These are phyloP conservation scores for Labia minor DNA, from an alignment of 2,888 invertebrate species.

Conservation along the genomic window DNA sequence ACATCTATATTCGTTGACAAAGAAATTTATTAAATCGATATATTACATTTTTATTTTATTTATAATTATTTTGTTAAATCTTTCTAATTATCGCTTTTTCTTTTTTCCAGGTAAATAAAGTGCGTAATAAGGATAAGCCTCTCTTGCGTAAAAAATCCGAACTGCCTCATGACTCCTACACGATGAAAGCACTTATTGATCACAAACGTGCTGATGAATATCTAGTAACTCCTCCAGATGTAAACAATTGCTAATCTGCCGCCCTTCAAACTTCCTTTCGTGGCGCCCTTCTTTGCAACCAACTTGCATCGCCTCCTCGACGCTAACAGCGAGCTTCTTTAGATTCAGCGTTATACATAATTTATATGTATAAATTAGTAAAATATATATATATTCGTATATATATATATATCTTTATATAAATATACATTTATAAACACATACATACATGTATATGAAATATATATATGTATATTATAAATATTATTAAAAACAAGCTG, in stretches of 20 bases:
- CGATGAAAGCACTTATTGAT: slow-evolving; percentile 80
- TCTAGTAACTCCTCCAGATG: slow-evolving; percentile 74
- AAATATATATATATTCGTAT: not conserved
- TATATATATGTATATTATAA: not conserved
- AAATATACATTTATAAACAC: not conserved
- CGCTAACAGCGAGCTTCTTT: not conserved
- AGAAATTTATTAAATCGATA: too few species aligned
- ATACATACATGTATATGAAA: not conserved
- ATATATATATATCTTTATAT: not conserved
- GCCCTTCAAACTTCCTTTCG: not conserved
- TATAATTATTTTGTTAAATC: too few species aligned
- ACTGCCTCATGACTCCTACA: slow-evolving; percentile 84
- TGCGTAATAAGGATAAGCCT: slow-evolving; percentile 70
- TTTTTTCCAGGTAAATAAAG: slow-evolving; percentile 45
- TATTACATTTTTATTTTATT: too few species aligned
- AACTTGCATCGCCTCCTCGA: not conserved
- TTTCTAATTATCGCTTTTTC: slow-evolving; percentile 18
- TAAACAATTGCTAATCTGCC: slow-evolving; percentile 62
- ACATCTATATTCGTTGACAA: too few species aligned
- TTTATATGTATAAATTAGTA: not conserved
- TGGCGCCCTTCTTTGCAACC: not conserved
- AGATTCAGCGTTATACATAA: slow-evolving; percentile 4
- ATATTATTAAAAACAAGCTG: not conserved
- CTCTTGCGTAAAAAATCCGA: slow-evolving; percentile 90
- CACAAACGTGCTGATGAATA: slow-evolving; percentile 88